Evolutionary conservation across 2,797 vertebrate genomes (phyloP), one percentile per base, ranked within the genome.

Genomic region (Chiroxiphia lanceolata): DNA sequence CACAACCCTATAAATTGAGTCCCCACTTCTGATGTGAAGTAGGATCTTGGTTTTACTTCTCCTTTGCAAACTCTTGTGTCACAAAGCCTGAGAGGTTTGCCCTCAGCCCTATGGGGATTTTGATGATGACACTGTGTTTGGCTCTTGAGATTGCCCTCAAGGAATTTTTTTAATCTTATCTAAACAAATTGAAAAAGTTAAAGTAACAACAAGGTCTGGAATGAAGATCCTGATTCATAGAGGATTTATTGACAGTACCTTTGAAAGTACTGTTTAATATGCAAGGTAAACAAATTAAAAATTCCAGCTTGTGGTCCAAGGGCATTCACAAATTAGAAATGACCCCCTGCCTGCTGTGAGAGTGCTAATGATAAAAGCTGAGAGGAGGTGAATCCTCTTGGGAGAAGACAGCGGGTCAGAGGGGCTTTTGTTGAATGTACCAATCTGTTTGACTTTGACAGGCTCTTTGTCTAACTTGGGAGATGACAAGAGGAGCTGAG

Each of bases 221-320:
- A 91, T 77, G 77, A 96, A 94, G 77, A 90, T 87, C 78, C 77
- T 47, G 93, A 77, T 94, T 51, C 79, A 71, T 26, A 79, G 78
- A 88, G 88, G 65, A 89, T 87, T 95, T 97, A 95, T 89, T 95
- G 95, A 92, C 95, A 84, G 88, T 93, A 91, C 80, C 29, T 91
- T 93, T 93, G 88, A 75, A 92, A 90, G 44, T 75, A 71, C 91
- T 96, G 79, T 90, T 97, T 97, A 94, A 93, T 95, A 96, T 93
- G 93, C 89, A 95, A 77, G 89, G 64, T 92, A 97, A 97, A 97
- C 94, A 97, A 97, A 96, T 96, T 90, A 89, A 97, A 97, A 97
- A 91, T 90, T 67, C 74, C 67, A 87, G 93, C 90, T 95, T 97
- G 71, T 94, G 72, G 87, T 96, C 70, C 87, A 97, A 97, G 95